Base-by-base conservation (phyloP, 2,113 vertebrate species). In the Ageneiosus marmoratus region DNA sequence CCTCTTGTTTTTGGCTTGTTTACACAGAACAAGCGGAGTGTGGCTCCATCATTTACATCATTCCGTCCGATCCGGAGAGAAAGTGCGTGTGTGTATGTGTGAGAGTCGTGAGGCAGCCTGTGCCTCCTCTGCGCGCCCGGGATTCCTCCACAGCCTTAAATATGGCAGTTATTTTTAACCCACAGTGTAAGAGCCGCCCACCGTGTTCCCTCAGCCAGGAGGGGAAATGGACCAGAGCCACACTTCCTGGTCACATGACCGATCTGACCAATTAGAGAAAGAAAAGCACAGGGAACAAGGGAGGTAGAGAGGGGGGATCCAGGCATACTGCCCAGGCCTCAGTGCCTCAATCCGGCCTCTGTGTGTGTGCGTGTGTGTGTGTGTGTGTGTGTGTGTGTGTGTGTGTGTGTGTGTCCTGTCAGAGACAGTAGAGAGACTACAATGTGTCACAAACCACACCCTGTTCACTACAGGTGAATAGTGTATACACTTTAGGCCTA, bases 121-220 rank as follows among this genome's bases (percentile, higher is more conserved):
- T 95, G 94, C 95, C 92, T 95, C 91, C 93, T 93, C 89, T 97
- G 96, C 93, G 93, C 96, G 93, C 69, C 93, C 94, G 98, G 97
- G 98, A 98, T 98, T 97, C 97, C 97, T 95, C 94, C 85, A 90
- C 96, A 24, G 93, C 95, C 95, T 99, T 99, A 99, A 98, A 99
- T 99, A 99, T 98, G 94, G 92, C 87, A 88, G 97, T 97, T 99
- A 99, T 99, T 99, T 99, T 98, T 99, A 99, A 96, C 96, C 92
- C 93, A 85, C 94, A 93, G 97, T 96, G 97, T 99, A 96, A 96
- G 92, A 91, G 91, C 96, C 84, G 94, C 97, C 96, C 95, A 95
- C 95, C 95, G 96, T 96, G 95, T 97, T 97, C 96, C 96, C 95
- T 96, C 87, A 96, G 95, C 94, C 92, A 94, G 94, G 94, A 96